Evolutionary conservation across 2,888 invertebrate species (phyloP).

Genomic region (Hirtodrosophila confusa): DNA sequence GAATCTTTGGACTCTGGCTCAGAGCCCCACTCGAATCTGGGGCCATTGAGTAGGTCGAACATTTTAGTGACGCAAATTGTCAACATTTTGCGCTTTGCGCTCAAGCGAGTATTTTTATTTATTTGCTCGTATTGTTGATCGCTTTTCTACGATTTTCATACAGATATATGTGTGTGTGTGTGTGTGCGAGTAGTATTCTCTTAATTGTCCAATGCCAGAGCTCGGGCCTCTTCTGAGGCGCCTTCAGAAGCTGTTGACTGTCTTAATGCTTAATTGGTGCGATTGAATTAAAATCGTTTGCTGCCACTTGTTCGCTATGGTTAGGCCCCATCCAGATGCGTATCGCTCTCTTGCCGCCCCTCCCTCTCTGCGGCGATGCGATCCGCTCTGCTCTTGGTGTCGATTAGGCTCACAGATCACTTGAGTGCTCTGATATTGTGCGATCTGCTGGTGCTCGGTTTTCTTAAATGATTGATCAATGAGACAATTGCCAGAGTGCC

Average conservation of each 20-base stretch:
- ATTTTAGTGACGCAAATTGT: conserved; percentile 83
- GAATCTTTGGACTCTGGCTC: neutral
- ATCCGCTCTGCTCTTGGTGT: conserved; percentile 47
- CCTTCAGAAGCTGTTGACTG: conserved; percentile 27
- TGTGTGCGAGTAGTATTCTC: neutral
- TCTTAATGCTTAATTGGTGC: conserved; percentile 83
- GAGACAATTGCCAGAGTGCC: conserved; percentile 69
- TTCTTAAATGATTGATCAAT: conserved; percentile 82
- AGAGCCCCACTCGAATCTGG: neutral
- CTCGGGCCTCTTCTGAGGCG: conserved; percentile 40
- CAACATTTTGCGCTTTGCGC: conserved; percentile 51
- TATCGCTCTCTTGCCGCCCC: neutral
- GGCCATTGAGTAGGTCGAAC: conserved; percentile 68
- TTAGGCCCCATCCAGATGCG: conserved; percentile 11
- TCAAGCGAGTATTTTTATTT: conserved; percentile 40
- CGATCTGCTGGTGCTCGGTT: conserved; percentile 37
- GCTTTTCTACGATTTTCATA: conserved; percentile 51
- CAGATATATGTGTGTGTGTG: conserved; percentile 6
- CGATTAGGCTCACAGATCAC: conserved; percentile 79
- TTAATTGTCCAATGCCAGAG: conserved; percentile 45
- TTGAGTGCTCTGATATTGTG: conserved; percentile 64
- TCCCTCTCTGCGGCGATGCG: neutral
- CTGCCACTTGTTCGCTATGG: conserved; percentile 64
- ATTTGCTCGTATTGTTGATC: conserved; percentile 55
- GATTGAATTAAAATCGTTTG: conserved; percentile 84